Evolutionary conservation across 2,888 invertebrate genomes (phyloP), one percentile per base, ranked within the genome.

Genomic region (Hemicrepidius hirtus): DNA sequence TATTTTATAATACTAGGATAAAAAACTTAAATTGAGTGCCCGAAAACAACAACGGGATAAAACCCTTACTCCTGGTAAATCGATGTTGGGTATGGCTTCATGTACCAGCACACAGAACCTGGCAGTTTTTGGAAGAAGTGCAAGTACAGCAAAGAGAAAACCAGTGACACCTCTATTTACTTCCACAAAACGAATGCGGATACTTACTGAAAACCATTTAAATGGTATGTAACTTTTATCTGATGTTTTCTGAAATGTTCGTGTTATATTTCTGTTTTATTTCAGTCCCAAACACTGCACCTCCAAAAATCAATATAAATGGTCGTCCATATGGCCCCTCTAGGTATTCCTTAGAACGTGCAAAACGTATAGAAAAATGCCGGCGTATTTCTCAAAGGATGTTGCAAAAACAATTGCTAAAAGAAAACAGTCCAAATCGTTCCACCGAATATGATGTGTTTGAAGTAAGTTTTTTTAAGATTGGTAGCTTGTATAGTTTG

Each of bases 21-120:
- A 88, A 0, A 88, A 88, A 75, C 85, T 86, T 78, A 88, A 89
- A 82, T 79, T 88, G 71, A 89, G 88, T 1, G 88, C 88, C 0
- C 88, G 89, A 80, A 91, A 88, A 83, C 88, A 88, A 80, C 78
- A 81, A 49, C 74, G 82, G 3, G 83, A 83, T 16, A 53, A 63
- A 21, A 70, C 60, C 6, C 9, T 55, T 3, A 62, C 70, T 3
- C 66, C 70, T 6, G 46, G 57, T 5, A 69, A 57, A 62, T 59
- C 63, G n/a, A 41, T 28, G 1, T 18, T 62, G 10, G 28, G 28
- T 3, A 16, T 68, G 2, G 55, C 66, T 24, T 12, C 24, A 9
- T 28, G 53, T 21, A 13, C 12, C 32, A 59, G 57, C n/a, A 46
- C 13, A 41, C 46, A 68, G 57, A 69, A 69, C 49, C 37, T 70